Conservation (phyloP, 1,140 invertebrate genomes). For the Lepidostoma basale region DNA sequence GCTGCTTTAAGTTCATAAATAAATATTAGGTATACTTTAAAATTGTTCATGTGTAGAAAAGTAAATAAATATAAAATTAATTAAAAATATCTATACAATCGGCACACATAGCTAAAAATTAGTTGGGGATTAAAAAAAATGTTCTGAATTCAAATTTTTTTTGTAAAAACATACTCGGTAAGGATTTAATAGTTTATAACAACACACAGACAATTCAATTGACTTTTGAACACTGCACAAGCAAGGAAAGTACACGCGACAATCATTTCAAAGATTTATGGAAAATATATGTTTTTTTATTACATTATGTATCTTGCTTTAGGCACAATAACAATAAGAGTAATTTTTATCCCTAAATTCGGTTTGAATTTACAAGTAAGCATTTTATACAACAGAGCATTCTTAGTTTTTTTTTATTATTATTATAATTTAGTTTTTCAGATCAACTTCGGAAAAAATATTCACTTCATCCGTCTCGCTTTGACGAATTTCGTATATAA, state of each 20-base stretch:
- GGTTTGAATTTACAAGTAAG: slow-evolving; percentile 43
- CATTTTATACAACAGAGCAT: slow-evolving; percentile 43
- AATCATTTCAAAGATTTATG: slow-evolving; percentile 18
- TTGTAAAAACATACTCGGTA: background rate
- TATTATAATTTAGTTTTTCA: slow-evolving; percentile 37
- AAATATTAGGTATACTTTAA: too few species aligned
- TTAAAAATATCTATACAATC: too few species aligned
- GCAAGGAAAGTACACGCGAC: slow-evolving; percentile 17
- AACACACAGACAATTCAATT: slow-evolving; percentile 22
- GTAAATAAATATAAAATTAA: too few species aligned
- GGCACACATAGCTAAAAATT: too few species aligned
- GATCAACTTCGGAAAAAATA: too few species aligned
- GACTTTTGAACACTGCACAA: slow-evolving; percentile 27
- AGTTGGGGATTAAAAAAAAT: too few species aligned
- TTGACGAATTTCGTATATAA: background rate
- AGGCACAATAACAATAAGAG: slow-evolving; percentile 47
- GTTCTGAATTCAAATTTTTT: too few species aligned
- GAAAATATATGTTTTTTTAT: slow-evolving; percentile 31
- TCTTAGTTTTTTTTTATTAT: slow-evolving; percentile 31
- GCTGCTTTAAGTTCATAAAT: too few species aligned
- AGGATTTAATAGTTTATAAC: background rate
- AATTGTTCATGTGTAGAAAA: too few species aligned
- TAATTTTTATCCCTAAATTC: slow-evolving; percentile 43
- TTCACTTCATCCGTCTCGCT: background rate
- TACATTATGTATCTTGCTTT: slow-evolving; percentile 37